A percentile compares a stretch with the other conserved stretches of the same genome.
These are phyloP conservation scores for Emys orbicularis DNA, from an alignment of 2,797 vertebrate genomes.

Conservation along the genomic window DNA sequence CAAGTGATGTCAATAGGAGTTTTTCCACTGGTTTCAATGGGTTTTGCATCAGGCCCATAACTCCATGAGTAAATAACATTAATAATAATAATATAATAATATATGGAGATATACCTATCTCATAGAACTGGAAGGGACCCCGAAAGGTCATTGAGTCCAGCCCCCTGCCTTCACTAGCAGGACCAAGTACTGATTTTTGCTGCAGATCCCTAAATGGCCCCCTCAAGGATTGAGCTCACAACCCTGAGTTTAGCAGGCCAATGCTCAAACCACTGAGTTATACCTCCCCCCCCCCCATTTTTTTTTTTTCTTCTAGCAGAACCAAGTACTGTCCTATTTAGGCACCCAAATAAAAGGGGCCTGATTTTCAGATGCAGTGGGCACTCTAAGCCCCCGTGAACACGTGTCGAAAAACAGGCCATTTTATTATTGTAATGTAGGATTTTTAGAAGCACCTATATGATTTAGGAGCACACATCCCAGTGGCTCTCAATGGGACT, in stretches of 20 bases:
- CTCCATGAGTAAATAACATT: fast-evolving
- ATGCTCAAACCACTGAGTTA: too few species aligned
- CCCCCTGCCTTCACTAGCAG: too few species aligned
- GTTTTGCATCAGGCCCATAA: neutral
- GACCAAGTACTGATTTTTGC: too few species aligned
- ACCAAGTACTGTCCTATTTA: neutral
- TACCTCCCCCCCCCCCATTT: too few species aligned
- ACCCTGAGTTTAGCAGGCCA: too few species aligned
- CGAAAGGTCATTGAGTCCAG: too few species aligned
- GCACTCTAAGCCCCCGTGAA: neutral
- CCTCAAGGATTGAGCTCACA: too few species aligned
- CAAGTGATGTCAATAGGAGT: neutral
- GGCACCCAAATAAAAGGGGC: neutral
- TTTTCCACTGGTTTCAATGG: neutral
- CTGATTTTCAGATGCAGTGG: neutral
- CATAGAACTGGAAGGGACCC: too few species aligned
- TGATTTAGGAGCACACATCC: neutral
- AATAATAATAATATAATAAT: too few species aligned
- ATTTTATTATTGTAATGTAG: neutral
- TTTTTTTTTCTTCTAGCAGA: too few species aligned
- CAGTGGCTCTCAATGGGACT: neutral
- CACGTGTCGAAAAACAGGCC: neutral
- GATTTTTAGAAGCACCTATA: neutral
- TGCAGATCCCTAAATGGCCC: too few species aligned
- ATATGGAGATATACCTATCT: too few species aligned